These are phyloP conservation scores for Halyomorpha halys DNA, from an alignment of 1,140 invertebrate genomes.

Conservation along the genomic window DNA sequence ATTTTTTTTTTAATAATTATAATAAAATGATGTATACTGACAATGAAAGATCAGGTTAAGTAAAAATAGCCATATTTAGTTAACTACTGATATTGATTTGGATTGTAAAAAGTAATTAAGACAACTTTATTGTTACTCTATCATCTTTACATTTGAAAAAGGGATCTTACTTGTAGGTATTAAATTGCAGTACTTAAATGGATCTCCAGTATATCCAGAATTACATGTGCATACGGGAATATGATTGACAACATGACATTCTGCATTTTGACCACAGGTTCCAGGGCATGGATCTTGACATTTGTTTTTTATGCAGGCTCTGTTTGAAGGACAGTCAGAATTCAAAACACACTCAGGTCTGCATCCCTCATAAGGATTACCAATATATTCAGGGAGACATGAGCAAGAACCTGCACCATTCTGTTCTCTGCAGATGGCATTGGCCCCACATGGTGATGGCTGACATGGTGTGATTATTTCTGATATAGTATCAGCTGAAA, in stretches of 20 bases:
- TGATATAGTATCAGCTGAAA: constrained; percentile 25
- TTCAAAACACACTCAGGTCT: constrained; percentile 61
- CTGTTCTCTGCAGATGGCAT: constrained; percentile 56
- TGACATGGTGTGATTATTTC: constrained; percentile 51
- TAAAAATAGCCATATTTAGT: too few relatives aligned
- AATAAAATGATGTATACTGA: too few relatives aligned
- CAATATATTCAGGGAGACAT: constrained; percentile 56
- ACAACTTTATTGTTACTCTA: too few relatives aligned
- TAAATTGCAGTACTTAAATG: constrained; percentile 51
- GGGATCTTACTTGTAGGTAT: constrained; percentile 37
- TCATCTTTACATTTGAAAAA: too few relatives aligned
- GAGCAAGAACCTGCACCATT: constrained; percentile 55
- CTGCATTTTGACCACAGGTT: constrained; percentile 61
- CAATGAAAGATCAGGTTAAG: too few relatives aligned
- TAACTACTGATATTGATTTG: too few relatives aligned
- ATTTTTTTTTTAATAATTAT: too few relatives aligned
- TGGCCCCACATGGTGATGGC: constrained; percentile 62
- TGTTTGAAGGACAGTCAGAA: constrained; percentile 57
- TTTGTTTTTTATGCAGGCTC: constrained; percentile 61
- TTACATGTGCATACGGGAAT: constrained; percentile 58
- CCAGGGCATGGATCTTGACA: constrained; percentile 66
- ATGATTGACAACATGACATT: constrained; percentile 65
- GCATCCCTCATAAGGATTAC: constrained; percentile 63
- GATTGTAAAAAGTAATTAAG: too few relatives aligned
- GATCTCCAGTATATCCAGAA: constrained; percentile 60